Conservation (phyloP, 2,797 vertebrate genomes). For the Tragelaphus eurycerus region DNA sequence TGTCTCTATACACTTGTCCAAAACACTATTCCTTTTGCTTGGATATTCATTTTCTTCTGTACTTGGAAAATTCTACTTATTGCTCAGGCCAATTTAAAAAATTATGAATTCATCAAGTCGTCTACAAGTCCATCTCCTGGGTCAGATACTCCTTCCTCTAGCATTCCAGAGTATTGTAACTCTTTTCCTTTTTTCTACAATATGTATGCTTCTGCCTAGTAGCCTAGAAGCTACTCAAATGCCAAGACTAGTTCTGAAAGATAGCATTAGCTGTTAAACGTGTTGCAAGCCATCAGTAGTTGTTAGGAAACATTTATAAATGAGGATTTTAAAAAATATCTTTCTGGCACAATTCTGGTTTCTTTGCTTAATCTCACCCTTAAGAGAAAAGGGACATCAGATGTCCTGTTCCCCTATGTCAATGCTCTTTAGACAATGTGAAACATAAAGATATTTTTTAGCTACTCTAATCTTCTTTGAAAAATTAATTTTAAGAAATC, state of each 20-base stretch:
- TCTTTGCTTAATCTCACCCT: neutral
- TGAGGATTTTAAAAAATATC: neutral
- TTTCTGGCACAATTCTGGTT: neutral
- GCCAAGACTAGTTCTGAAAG: neutral
- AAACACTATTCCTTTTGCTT: neutral
- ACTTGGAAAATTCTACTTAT: slow-evolving; percentile 25
- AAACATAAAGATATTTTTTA: neutral
- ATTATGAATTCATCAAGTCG: neutral
- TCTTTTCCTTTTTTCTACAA: neutral
- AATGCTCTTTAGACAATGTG: neutral
- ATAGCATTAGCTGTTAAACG: neutral
- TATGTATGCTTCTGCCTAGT: neutral
- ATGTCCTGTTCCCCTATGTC: neutral
- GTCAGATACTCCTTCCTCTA: neutral
- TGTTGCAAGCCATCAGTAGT: neutral
- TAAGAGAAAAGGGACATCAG: neutral
- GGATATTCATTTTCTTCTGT: neutral
- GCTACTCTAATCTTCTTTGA: slow-evolving; percentile 11
- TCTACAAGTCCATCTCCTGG: neutral
- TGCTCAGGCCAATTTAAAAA: neutral
- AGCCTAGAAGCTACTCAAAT: neutral
- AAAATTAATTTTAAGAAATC: slow-evolving; percentile 35
- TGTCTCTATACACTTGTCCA: neutral
- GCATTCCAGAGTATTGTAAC: neutral
- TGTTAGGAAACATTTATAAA: slow-evolving; percentile 22